These are phyloP conservation scores for Eristalis pertinax DNA, from an alignment of 2,888 invertebrate species.

Conservation along the genomic window DNA sequence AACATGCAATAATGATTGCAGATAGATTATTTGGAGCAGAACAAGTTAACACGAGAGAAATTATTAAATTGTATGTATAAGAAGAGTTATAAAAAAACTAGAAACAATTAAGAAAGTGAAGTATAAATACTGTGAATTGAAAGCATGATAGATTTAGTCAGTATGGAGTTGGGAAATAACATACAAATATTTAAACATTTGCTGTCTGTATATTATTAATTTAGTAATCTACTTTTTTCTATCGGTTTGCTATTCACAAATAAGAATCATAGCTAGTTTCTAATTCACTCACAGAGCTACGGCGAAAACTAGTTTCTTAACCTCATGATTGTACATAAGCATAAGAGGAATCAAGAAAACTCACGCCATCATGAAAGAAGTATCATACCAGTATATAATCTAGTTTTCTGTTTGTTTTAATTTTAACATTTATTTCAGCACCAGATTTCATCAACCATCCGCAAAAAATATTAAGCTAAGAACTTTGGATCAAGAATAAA, in stretches of 20 bases:
- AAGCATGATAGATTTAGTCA: neutral
- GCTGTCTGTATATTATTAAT: too few species aligned
- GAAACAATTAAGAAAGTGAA: slow-evolving; percentile 48
- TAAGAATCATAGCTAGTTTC: neutral
- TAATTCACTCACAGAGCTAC: slow-evolving; percentile 7
- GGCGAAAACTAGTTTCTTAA: slow-evolving; percentile 42
- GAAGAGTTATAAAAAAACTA: neutral
- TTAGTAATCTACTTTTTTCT: too few species aligned
- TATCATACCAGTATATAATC: too few species aligned
- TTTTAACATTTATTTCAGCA: slow-evolving; percentile 6
- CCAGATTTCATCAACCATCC: neutral
- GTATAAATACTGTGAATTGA: neutral
- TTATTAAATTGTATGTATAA: slow-evolving; percentile 1
- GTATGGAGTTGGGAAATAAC: neutral
- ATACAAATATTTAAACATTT: too few species aligned
- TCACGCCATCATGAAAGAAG: too few species aligned
- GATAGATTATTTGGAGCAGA: slow-evolving; percentile 55
- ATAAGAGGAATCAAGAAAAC: too few species aligned
- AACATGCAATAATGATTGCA: slow-evolving; percentile 40
- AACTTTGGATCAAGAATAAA: neutral
- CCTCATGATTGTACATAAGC: neutral
- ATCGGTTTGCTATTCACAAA: too few species aligned
- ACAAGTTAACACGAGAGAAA: slow-evolving; percentile 32
- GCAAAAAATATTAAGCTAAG: neutral
- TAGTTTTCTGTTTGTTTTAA: neutral